A percentile compares a stretch with the other conserved stretches of the same genome.
Conservation (phyloP, 2,888 invertebrate genomes). For the Autographa pulchrina region DNA sequence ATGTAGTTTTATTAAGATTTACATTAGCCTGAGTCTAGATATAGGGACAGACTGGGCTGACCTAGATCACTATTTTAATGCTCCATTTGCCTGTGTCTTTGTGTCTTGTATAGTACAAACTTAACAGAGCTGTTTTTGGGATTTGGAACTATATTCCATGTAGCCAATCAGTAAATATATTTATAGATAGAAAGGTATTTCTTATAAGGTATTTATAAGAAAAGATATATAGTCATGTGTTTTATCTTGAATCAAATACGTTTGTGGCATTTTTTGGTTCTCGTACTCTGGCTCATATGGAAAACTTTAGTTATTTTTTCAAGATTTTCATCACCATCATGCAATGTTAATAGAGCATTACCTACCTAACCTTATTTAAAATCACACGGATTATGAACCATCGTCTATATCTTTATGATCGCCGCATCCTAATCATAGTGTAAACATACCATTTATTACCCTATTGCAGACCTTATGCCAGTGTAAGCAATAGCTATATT, state of each 20-base stretch:
- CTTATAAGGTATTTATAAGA: too few species aligned
- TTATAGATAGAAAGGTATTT: too few species aligned
- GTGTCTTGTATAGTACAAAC: background rate
- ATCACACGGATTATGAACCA: conserved; percentile 33
- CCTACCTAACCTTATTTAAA: background rate
- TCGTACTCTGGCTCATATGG: too few species aligned
- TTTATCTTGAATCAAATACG: too few species aligned
- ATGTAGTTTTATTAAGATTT: background rate
- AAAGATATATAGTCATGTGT: too few species aligned
- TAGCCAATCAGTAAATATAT: too few species aligned
- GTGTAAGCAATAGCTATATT: conserved; percentile 21
- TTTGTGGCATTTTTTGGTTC: too few species aligned
- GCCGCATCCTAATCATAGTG: conserved; percentile 42
- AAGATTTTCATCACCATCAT: background rate
- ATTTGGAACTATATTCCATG: too few species aligned
- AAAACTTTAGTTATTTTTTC: too few species aligned
- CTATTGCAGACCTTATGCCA: conserved; percentile 22
- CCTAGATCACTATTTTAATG: background rate
- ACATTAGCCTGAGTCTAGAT: conserved; percentile 1
- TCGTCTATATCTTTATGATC: conserved; percentile 33
- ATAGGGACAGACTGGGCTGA: background rate
- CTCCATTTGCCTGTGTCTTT: background rate
- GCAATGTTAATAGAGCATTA: background rate
- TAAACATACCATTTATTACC: conserved; percentile 29
- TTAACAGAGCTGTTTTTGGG: too few species aligned